Conservation (phyloP, 2,113 vertebrate species). For the Trematomus loennbergii region DNA sequence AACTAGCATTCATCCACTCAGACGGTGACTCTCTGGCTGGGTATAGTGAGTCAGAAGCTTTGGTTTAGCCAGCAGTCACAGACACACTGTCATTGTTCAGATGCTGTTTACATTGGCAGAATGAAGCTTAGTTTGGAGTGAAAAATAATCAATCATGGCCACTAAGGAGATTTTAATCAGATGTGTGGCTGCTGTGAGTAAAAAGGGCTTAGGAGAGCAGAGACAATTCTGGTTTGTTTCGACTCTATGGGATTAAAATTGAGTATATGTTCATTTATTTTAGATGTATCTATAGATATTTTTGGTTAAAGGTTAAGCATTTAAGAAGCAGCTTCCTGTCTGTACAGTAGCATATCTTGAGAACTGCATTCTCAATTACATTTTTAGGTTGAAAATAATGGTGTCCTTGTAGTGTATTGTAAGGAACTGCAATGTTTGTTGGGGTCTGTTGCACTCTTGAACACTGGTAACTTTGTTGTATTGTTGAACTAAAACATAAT, state of each 20-base stretch:
- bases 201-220: not conserved
- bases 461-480: not conserved
- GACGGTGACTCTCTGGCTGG: slow-evolving; percentile 41
- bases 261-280: not conserved
- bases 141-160: slow-evolving; percentile 9
- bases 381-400: not conserved
- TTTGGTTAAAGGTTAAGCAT: not conserved
- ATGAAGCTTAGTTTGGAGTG: slow-evolving; percentile 7
- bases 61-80: not conserved
- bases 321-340: not conserved
- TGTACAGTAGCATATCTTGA: too few species aligned
- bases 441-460: not conserved
- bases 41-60: slow-evolving; percentile 57
- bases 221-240: not conserved
- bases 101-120: slow-evolving; percentile 38
- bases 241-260: not conserved
- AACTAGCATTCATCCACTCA: not conserved
- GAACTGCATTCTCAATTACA: too few species aligned
- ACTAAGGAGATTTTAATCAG: not conserved
- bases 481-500: not conserved
- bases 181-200: not conserved
- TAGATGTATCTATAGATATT: not conserved
- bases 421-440: not conserved
- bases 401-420: not conserved
- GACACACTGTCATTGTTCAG: slow-evolving; percentile 13